Evolutionary conservation across 2,113 vertebrate species (phyloP).

Genomic region (Dryoscopus gambensis): DNA sequence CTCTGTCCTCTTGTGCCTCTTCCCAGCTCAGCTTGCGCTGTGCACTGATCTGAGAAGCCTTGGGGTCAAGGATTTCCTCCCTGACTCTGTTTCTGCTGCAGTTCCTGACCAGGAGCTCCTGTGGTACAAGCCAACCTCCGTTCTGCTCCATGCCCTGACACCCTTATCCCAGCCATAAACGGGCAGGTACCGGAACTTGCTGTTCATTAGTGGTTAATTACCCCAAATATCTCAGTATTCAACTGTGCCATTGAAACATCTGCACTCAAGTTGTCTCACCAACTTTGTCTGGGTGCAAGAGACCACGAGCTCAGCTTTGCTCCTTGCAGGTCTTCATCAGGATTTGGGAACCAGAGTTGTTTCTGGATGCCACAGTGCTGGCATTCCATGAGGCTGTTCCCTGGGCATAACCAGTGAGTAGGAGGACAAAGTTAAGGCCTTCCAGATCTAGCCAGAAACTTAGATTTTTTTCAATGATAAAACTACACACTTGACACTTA

Average conservation of each 20-base stretch:
- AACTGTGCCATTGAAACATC: background rate
- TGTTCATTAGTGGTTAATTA: background rate
- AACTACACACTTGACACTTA: background rate
- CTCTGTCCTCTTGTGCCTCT: background rate
- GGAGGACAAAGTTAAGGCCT: background rate
- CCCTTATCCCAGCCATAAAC: background rate
- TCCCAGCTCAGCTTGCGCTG: background rate
- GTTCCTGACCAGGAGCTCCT: background rate
- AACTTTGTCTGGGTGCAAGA: background rate
- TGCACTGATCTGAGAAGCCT: background rate
- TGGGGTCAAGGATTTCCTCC: background rate
- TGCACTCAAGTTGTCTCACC: background rate
- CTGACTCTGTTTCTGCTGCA: background rate
- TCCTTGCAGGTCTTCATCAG: background rate
- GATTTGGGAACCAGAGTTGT: background rate
- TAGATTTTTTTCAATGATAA: background rate
- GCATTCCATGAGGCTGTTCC: background rate
- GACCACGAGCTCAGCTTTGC: background rate
- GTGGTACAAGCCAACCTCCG: background rate
- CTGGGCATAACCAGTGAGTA: background rate
- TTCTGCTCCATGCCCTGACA: background rate
- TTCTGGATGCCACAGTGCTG: background rate
- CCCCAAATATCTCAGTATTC: background rate
- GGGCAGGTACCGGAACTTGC: background rate
- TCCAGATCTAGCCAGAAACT: background rate